Evolutionary conservation across 2,113 vertebrate genomes (phyloP), one percentile per base, ranked within the genome.

Genomic region (Tricholaema leucomelas): DNA sequence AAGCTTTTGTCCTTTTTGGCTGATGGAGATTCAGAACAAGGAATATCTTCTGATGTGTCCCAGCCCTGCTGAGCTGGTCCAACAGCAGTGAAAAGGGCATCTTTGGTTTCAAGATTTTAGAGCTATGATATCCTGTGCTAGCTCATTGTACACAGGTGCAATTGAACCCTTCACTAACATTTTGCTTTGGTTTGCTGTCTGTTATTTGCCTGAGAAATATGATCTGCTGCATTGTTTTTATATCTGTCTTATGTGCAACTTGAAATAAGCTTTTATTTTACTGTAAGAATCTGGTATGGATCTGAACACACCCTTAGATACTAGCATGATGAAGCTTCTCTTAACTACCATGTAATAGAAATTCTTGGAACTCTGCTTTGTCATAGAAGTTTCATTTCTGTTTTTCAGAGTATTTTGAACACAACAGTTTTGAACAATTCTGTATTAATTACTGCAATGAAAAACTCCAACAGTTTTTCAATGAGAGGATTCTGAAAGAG

Each of bases 371-470:
- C 59, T 54, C 16, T 88, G 31, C 10, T 64, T 89, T 85, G 61
- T 85, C 16, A 36, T 73, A 78, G 15, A 67, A 52, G 7, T 93
- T 85, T 93, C 42, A 72, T 24, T 87, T 91, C 91, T 97, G 31
- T 91, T 97, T 97, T 95, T 85, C 98, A 99, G 99, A 99, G 92
- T 99, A 99, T 95, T 99, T 99, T 97, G 99, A 99, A 92, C 99
- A 99, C 98, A 99, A 99, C 98, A 99, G 99, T 97, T 99, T 99
- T 88, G 99, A 99, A 97, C 99, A 99, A 73, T 99, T 99, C 97
- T 99, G 99, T 97, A 99, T 99, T 97, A 99, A 99, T 98, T 99
- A 99, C 97, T 99, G 99, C 95, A 99, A 99, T 94, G 99, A 99
- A 97, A 99, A 99, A 67, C 98, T 99, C 92, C 99, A 99, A 91